These are phyloP conservation scores for Aplodontia rufa DNA, from an alignment of 2,113 vertebrate species.

Conservation along the genomic window DNA sequence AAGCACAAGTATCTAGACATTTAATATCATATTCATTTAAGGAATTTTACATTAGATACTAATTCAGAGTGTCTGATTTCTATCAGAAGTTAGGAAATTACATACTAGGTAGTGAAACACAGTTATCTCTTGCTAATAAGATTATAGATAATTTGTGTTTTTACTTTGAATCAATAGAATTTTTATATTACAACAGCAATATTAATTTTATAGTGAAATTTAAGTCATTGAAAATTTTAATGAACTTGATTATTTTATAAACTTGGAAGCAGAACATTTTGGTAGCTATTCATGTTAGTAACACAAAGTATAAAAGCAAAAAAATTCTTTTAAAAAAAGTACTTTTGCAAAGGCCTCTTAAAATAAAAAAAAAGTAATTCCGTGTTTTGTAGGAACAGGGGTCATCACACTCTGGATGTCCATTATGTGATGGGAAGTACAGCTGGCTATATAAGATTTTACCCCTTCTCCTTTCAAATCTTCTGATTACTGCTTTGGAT, in stretches of 20 bases:
- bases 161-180: background rate
- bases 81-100: background rate
- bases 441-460: background rate
- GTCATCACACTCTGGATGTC: background rate
- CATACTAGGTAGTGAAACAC: background rate
- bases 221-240: background rate
- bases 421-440: background rate
- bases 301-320: slow-evolving; percentile 6
- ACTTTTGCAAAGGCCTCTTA: background rate
- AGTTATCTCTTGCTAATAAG: background rate
- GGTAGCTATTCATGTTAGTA: background rate
- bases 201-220: background rate
- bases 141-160: background rate
- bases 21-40: background rate
- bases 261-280: background rate
- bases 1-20: background rate
- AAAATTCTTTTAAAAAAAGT: background rate
- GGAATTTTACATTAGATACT: background rate
- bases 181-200: background rate
- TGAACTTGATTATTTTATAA: background rate
- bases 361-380: background rate
- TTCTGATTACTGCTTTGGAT: background rate
- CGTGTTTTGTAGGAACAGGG: background rate
- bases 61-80: background rate
- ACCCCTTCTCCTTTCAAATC: too few species aligned